Evolutionary conservation across 2,888 invertebrate genomes (phyloP), one percentile per base, ranked within the genome.

Genomic region (Cylindroiulus punctatus): DNA sequence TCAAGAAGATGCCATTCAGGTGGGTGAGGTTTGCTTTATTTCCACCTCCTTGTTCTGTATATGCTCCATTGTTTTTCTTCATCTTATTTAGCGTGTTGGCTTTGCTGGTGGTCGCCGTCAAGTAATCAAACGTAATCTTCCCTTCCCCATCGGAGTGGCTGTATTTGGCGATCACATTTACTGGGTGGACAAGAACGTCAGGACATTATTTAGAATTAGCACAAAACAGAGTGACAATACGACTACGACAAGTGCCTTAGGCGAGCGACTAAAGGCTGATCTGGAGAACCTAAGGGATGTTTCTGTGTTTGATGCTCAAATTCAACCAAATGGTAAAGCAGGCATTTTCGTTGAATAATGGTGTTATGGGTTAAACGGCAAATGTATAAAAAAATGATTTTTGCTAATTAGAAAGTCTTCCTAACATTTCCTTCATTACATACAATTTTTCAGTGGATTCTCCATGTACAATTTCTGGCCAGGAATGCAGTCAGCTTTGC

Each of bases 181-280:
- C 90, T 99, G 98, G 98, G 97, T 98, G 0, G 98, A 99, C 90
- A 93, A 97, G 86, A 98, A 98, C 91, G 91, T 98, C 5, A 94
- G 95, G 89, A 95, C 96, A 85, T 89, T 91, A 22, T 91, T 90
- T 87, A 89, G 89, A 83, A 89, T 89, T 4, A 85, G 86, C 22
- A 90, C 89, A 57, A 76, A 87, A n/a, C 81, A 40, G 22, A 88
- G 94, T 26, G 96, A 96, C 88, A 94, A 92, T 40, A 93, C 94
- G 7, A 91, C 94, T 89, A 83, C 84, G 19, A 84, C 57, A 12
- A 30, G 26, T 76, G 57, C 84, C 7, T n/a, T 86, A 7, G 95
- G 95, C 0, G 94, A 93, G 0, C 93, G 94, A 81, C 92, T 98
- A 10, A 93, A 97, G 88, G 95, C 96, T 0, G 97, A 97, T 89